Conservation (phyloP, 2,113 vertebrate species). For the Psilopogon haemacephalus region DNA sequence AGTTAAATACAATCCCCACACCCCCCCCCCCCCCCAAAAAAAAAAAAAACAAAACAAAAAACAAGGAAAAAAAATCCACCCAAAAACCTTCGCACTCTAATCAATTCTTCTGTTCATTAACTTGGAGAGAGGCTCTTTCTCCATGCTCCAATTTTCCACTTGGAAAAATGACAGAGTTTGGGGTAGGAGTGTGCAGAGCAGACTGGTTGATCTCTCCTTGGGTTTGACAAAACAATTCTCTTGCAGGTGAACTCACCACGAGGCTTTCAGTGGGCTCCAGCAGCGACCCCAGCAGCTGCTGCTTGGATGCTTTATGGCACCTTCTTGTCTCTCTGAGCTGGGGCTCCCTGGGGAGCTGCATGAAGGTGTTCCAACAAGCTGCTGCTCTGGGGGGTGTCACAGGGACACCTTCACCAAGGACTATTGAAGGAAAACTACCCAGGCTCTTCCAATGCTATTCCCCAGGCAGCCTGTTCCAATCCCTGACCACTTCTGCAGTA, state of each 20-base stretch:
- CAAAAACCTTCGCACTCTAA: neutral
- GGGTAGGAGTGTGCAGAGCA: neutral
- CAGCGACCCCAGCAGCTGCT: neutral
- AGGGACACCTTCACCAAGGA: neutral
- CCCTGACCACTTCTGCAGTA: too few relatives aligned
- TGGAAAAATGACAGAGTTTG: neutral
- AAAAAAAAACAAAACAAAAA: neutral
- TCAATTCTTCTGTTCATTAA: neutral
- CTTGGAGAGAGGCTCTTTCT: neutral
- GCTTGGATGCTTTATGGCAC: neutral
- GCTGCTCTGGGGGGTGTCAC: rapidly evolving
- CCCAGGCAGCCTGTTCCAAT: too few relatives aligned
- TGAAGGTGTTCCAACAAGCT: rapidly evolving
- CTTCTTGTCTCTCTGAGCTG: neutral
- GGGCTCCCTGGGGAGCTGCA: neutral
- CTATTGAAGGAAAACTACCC: neutral
- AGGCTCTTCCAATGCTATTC: neutral
- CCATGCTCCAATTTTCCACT: neutral
- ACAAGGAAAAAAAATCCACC: too few relatives aligned
- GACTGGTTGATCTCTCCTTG: neutral
- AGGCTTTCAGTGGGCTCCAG: neutral
- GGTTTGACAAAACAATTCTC: neutral
- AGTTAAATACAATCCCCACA: neutral
- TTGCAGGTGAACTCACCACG: neutral
- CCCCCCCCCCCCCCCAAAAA: too few relatives aligned